A percentile compares a stretch with the other conserved stretches of the same genome.
Evolutionary conservation across 2,888 invertebrate species (phyloP).

Genomic region (Lasius fuliginosus): DNA sequence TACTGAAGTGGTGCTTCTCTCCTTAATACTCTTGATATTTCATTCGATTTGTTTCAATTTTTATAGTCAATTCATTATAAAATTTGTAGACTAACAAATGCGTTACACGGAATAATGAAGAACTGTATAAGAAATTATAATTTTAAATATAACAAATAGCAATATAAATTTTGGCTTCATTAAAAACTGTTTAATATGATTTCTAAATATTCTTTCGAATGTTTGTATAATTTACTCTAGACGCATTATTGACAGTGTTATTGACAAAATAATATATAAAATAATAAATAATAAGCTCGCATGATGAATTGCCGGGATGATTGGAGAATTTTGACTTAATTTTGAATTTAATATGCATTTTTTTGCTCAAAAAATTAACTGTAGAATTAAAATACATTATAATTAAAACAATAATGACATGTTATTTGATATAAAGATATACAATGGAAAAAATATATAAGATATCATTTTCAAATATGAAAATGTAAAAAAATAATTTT

Average conservation of each 20-base stretch:
- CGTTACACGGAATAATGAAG: not conserved
- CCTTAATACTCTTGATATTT: not conserved
- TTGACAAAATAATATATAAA: not conserved
- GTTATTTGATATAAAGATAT: not conserved
- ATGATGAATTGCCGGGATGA: not conserved
- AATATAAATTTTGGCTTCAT: not conserved
- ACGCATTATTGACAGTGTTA: not conserved
- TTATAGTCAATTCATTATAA: not conserved
- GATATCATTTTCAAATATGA: not conserved
- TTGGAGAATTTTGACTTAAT: not conserved
- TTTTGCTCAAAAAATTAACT: not conserved
- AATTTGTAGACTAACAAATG: not conserved
- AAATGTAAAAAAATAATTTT: not conserved
- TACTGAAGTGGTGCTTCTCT: not conserved
- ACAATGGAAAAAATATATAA: not conserved
- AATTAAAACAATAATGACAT: not conserved
- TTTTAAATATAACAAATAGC: not conserved
- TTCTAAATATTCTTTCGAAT: not conserved
- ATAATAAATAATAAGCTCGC: not conserved
- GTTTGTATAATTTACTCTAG: not conserved
- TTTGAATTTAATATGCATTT: not conserved
- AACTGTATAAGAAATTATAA: not conserved
- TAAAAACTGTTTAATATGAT: not conserved
- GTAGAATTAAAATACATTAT: not conserved
- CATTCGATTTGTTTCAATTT: not conserved